Evolutionary conservation across 2,888 invertebrate genomes (phyloP).

Genomic region (Ichneumoninae sp.): DNA sequence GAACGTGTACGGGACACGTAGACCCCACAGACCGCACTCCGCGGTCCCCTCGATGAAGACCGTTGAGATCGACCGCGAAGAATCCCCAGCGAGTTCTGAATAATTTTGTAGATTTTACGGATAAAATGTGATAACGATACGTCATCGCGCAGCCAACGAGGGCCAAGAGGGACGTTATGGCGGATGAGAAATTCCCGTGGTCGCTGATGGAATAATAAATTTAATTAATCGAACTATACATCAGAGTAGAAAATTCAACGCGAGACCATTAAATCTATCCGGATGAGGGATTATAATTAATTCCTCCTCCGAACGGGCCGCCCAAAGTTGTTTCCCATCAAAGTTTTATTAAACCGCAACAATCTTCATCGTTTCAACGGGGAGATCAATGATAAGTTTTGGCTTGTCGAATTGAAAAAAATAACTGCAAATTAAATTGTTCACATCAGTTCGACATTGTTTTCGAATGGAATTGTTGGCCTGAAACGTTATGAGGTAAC

Average conservation of each 20-base stretch:
- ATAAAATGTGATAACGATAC: conserved; percentile 35
- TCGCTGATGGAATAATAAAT: conserved; percentile 38
- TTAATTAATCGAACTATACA: conserved; percentile 12
- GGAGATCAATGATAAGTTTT: neutral
- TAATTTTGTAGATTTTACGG: conserved; percentile 6
- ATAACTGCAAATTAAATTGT: neutral
- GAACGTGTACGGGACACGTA: conserved; percentile 68
- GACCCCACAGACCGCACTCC: conserved; percentile 10
- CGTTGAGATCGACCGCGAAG: conserved; percentile 36
- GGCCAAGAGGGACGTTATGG: conserved; percentile 6
- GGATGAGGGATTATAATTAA: neutral
- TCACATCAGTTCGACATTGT: neutral
- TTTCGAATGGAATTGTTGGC: neutral
- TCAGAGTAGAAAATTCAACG: neutral
- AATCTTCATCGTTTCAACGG: neutral
- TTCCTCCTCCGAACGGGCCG: neutral
- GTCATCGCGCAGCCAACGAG: neutral
- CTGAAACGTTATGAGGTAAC: neutral
- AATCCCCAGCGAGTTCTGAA: conserved; percentile 25
- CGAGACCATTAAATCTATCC: neutral
- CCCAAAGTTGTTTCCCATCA: neutral
- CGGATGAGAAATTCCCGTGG: conserved; percentile 3
- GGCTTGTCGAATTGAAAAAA: neutral
- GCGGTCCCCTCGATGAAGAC: conserved; percentile 4
- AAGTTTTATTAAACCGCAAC: neutral